phyloP scores from a whole-genome alignment of 2,113 vertebrate genomes.

The Myocastor coypus region DNA sequence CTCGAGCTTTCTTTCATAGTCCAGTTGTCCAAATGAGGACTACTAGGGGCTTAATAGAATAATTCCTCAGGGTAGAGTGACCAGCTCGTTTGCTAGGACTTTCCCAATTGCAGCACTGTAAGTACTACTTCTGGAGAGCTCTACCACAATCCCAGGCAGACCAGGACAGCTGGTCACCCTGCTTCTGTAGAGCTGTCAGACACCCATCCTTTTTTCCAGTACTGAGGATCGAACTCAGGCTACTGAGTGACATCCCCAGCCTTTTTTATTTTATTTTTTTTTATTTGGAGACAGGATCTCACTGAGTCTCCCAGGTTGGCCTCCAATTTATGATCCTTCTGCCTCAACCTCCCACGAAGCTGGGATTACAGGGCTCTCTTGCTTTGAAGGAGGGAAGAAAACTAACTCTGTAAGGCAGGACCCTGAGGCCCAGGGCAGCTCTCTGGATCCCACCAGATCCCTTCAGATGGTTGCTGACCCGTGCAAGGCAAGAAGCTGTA shows the following conservation, averaged over 20 bases:
- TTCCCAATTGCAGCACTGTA: not conserved
- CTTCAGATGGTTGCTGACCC: not conserved
- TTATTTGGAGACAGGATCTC: not conserved
- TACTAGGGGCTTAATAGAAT: not conserved
- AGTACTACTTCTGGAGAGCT: not conserved
- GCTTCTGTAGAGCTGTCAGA: not conserved
- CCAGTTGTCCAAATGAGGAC: not conserved
- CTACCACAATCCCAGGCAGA: not conserved
- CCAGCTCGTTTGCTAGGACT: not conserved
- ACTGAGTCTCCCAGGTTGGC: not conserved
- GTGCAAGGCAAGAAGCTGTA: not conserved
- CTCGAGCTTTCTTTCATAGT: slow-evolving; percentile 2
- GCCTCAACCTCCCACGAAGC: not conserved
- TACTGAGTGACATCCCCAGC: not conserved
- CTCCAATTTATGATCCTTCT: not conserved
- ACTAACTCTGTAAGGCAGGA: not conserved
- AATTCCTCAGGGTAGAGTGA: not conserved
- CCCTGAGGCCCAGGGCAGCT: not conserved
- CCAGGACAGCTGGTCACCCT: not conserved
- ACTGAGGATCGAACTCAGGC: not conserved
- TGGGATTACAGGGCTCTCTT: not conserved
- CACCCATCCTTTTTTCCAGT: not conserved
- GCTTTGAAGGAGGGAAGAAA: not conserved
- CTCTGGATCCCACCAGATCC: not conserved
- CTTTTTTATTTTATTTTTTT: not conserved